Conservation (phyloP, 2,113 vertebrate genomes). For the Herpetotheres cachinnans region DNA sequence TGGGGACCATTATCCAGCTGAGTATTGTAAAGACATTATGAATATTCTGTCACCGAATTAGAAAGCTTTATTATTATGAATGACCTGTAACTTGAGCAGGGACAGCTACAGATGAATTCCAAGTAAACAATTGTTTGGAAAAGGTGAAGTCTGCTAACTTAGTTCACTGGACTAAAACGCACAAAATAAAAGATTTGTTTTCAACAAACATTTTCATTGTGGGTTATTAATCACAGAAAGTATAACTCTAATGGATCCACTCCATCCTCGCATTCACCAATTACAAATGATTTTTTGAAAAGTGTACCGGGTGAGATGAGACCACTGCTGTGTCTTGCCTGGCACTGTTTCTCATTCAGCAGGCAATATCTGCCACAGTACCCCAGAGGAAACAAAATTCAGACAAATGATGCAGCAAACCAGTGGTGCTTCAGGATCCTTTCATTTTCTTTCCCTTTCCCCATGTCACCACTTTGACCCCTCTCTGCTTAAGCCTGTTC, state of each 20-base stretch:
- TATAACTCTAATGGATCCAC: background rate
- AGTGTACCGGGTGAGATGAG: background rate
- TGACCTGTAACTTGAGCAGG: background rate
- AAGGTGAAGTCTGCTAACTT: background rate
- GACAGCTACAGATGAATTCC: background rate
- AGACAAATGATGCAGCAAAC: background rate
- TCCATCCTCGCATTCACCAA: background rate
- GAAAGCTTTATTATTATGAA: slow-evolving; percentile 13
- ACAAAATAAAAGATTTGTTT: background rate
- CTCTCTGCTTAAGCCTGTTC: background rate
- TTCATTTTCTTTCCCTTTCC: background rate
- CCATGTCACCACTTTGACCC: background rate
- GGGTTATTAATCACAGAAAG: background rate
- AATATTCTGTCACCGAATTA: slow-evolving; percentile 28
- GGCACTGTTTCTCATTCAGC: background rate
- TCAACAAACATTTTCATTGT: background rate
- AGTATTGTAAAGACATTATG: slow-evolving; percentile 28
- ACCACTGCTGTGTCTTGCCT: background rate
- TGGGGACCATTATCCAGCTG: slow-evolving; percentile 13
- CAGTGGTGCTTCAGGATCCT: background rate
- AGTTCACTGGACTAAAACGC: background rate
- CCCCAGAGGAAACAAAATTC: background rate
- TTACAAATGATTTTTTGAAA: background rate
- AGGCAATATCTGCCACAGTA: background rate
- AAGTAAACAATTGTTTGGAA: background rate